A percentile compares a stretch with the other conserved stretches of the same genome.
Conservation (phyloP, 2,888 invertebrate species). For the Selenia dentaria region DNA sequence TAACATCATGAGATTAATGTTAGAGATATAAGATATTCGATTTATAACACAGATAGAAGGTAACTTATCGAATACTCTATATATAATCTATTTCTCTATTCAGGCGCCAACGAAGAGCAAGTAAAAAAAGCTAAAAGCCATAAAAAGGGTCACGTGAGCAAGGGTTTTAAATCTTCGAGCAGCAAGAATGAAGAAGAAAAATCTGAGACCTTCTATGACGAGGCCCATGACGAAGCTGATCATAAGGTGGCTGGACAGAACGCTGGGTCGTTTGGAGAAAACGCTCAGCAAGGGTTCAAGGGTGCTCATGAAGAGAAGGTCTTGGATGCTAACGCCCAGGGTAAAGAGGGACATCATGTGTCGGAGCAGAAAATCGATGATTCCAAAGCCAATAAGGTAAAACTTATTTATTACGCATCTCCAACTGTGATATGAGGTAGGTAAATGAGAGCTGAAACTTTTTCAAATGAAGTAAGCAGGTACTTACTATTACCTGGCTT, state of each 20-base stretch:
- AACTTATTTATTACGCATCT: background rate
- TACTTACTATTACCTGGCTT: no score
- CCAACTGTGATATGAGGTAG: no score
- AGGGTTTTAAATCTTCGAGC: slow-evolving; percentile 87
- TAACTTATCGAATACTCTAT: no score
- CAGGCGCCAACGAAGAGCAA: slow-evolving; percentile 82
- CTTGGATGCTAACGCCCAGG: slow-evolving; percentile 82
- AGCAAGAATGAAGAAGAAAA: slow-evolving; percentile 88
- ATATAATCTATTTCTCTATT: slow-evolving; percentile 13
- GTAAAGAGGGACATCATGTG: slow-evolving; percentile 85
- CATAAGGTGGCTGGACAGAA: slow-evolving; percentile 83
- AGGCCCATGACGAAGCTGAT: slow-evolving; percentile 86
- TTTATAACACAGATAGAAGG: no score
- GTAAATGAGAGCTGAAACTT: no score
- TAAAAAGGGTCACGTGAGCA: slow-evolving; percentile 87
- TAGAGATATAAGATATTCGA: no score
- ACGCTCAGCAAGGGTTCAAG: slow-evolving; percentile 82
- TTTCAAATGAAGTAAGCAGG: no score
- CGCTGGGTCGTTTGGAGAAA: slow-evolving; percentile 84
- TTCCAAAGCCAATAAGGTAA: slow-evolving; percentile 84
- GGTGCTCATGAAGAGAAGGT: slow-evolving; percentile 85
- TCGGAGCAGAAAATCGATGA: slow-evolving; percentile 83
- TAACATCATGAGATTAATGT: no score
- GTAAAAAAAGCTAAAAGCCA: slow-evolving; percentile 84
- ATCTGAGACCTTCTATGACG: slow-evolving; percentile 87